Conservation (phyloP, 2,888 invertebrate species). For the Drosophila subsilvestris region DNA sequence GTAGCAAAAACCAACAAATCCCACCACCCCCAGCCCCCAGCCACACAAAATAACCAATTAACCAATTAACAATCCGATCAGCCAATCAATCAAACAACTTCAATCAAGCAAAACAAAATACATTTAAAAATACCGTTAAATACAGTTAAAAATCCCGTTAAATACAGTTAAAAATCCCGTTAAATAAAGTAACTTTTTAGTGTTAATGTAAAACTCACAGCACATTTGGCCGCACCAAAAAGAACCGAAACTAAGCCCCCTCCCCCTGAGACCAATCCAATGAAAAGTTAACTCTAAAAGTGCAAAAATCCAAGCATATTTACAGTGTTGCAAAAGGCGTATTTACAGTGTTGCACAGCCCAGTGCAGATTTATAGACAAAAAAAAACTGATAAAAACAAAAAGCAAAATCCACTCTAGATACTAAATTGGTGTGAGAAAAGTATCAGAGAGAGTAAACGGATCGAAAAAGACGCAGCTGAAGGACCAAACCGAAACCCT, state of each 20-base stretch:
- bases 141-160: background rate
- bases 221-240: background rate
- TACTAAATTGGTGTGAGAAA: too few relatives aligned
- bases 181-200: background rate
- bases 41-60: slow-evolving; percentile 37
- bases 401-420: background rate
- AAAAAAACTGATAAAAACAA: background rate
- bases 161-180: background rate
- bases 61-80: slow-evolving; percentile 14
- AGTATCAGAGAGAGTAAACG: too few relatives aligned
- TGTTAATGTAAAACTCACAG: background rate
- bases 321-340: too few relatives aligned
- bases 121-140: background rate
- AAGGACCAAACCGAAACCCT: background rate
- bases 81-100: slow-evolving; percentile 14
- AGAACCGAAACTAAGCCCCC: background rate
- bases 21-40: slow-evolving; percentile 54
- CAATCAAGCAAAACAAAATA: background rate
- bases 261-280: background rate
- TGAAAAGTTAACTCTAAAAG: background rate
- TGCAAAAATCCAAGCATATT: background rate
- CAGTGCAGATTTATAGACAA: too few relatives aligned
- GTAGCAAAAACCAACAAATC: slow-evolving; percentile 59
- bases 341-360: too few relatives aligned
- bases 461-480: background rate